Conservation (phyloP, 1,140 invertebrate genomes). For the Drosophila insularis region DNA sequence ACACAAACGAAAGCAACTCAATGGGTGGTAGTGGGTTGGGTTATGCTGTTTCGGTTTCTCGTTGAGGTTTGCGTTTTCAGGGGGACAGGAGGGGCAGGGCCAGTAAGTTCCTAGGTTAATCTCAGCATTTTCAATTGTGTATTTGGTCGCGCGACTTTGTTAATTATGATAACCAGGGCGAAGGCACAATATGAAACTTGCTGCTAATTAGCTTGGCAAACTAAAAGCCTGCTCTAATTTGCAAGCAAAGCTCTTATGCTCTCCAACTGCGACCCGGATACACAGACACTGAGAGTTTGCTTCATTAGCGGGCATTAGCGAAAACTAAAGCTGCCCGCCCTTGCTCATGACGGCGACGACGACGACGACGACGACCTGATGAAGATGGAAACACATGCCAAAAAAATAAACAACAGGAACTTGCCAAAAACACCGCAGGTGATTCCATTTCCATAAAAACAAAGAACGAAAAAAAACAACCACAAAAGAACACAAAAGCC, state of each 20-base stretch:
- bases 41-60: not conserved
- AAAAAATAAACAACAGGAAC: slow-evolving; percentile 38
- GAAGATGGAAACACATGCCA: slow-evolving; percentile 77
- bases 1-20: slow-evolving; percentile 52
- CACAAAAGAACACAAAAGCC: slow-evolving; percentile 34
- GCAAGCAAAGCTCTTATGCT: slow-evolving; percentile 38
- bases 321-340: slow-evolving; percentile 66
- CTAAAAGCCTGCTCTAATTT: slow-evolving; percentile 71
- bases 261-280: slow-evolving; percentile 63
- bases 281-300: slow-evolving; percentile 43
- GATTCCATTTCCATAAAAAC: slow-evolving; percentile 59
- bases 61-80: not conserved
- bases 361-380: slow-evolving; percentile 36
- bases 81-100: no score
- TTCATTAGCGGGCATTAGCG: slow-evolving; percentile 75
- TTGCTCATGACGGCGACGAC: not conserved
- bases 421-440: slow-evolving; percentile 62
- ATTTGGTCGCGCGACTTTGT: slow-evolving; percentile 55
- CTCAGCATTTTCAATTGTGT: slow-evolving; percentile 45
- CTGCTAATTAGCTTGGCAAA: slow-evolving; percentile 66
- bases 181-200: slow-evolving; percentile 49
- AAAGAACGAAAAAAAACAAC: not conserved
- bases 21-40: slow-evolving; percentile 41
- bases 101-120: slow-evolving; percentile 10
- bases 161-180: slow-evolving; percentile 74